Percentiles rank a stretch among this genome's conserved stretches.
Evolutionary conservation across 2,888 invertebrate species (phyloP).

Genomic region (Rhodophaea formosa): DNA sequence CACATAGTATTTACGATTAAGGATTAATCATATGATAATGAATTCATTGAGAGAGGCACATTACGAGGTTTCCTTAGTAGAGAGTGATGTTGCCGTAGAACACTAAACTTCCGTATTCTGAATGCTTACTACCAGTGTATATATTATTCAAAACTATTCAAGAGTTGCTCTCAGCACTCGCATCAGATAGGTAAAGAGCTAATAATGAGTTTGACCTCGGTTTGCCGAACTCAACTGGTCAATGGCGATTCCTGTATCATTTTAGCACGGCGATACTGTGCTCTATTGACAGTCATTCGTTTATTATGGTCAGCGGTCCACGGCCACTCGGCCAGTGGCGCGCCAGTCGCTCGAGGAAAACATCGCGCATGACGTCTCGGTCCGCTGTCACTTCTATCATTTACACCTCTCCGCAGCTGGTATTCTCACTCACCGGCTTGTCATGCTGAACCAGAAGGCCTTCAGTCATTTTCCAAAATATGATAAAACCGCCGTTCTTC

Average conservation of each 20-base stretch:
- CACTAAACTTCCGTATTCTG: neutral
- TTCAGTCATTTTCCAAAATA: conserved; percentile 80
- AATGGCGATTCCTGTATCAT: conserved; percentile 1
- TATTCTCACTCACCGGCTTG: conserved; percentile 67
- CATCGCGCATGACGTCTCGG: conserved; percentile 4
- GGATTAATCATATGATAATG: conserved; percentile 11
- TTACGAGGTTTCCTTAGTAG: neutral
- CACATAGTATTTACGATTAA: neutral
- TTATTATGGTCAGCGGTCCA: conserved; percentile 13
- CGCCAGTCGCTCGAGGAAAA: neutral
- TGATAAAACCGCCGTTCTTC: conserved; percentile 76
- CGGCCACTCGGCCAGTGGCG: conserved; percentile 8
- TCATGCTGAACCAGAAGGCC: conserved; percentile 64
- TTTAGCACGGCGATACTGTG: conserved; percentile 1
- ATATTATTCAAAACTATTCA: neutral
- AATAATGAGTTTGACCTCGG: conserved; percentile 9
- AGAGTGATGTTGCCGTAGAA: neutral
- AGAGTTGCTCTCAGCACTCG: neutral
- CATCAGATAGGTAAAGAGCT: neutral
- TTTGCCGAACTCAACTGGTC: neutral
- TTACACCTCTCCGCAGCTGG: neutral
- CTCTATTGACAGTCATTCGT: conserved; percentile 10
- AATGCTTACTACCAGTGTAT: neutral
- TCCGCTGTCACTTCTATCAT: neutral
- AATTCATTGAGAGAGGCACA: conserved; percentile 5